Conservation (phyloP, 1,140 invertebrate species). For the Heliconius melpomene region DNA sequence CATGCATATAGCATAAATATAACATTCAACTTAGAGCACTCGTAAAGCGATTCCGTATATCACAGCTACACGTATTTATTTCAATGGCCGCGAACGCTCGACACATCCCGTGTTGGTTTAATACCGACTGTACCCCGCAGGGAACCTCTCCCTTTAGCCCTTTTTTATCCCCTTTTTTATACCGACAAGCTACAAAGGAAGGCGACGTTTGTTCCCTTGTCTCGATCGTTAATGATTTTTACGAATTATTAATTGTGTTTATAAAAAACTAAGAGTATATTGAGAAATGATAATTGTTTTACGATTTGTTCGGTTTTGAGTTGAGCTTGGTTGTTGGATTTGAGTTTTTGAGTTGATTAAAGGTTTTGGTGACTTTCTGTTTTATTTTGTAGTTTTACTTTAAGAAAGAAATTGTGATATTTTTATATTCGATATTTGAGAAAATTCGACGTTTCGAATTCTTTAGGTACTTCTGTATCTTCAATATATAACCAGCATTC, state of each 20-base stretch:
- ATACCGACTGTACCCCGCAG: slow-evolving; percentile 55
- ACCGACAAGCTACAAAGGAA: slow-evolving; percentile 66
- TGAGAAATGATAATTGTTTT: slow-evolving; percentile 71
- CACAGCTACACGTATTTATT: slow-evolving; percentile 25
- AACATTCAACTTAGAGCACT: slow-evolving; percentile 31
- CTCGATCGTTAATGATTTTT: slow-evolving; percentile 77
- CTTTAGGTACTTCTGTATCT: too few relatives aligned
- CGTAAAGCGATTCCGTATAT: slow-evolving; percentile 40
- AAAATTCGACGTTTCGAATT: too few relatives aligned
- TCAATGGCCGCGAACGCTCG: slow-evolving; percentile 43
- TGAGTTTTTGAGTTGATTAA: not conserved
- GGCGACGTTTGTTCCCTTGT: slow-evolving; percentile 76
- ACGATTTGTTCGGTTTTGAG: slow-evolving; percentile 51
- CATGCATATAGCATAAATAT: not conserved
- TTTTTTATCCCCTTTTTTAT: slow-evolving; percentile 66
- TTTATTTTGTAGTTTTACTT: not conserved
- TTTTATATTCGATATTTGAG: too few relatives aligned
- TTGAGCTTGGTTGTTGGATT: not conserved
- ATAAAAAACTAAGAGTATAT: slow-evolving; percentile 56
- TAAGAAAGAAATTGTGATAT: too few relatives aligned
- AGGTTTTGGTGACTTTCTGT: not conserved
- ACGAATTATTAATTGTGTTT: slow-evolving; percentile 77
- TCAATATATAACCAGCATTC: too few relatives aligned
- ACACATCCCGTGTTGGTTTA: slow-evolving; percentile 74
- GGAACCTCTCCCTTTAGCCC: slow-evolving; percentile 50